These are phyloP conservation scores for Lutraria lutraria DNA, from an alignment of 2,888 invertebrate genomes.

Conservation along the genomic window DNA sequence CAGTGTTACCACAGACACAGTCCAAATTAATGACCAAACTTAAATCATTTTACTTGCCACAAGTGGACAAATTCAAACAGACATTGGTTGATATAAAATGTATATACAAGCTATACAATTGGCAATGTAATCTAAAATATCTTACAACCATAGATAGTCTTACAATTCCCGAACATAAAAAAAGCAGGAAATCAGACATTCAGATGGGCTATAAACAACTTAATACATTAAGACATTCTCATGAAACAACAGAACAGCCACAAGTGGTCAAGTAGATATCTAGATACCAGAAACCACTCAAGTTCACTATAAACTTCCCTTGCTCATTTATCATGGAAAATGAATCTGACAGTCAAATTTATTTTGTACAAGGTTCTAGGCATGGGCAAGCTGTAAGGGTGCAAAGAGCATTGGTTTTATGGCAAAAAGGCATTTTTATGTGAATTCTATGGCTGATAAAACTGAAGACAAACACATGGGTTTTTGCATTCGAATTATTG, in stretches of 20 bases:
- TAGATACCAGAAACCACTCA: slow-evolving; percentile 34
- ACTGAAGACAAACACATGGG: slow-evolving; percentile 1
- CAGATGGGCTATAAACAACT: slow-evolving; percentile 33
- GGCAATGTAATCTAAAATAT: neutral
- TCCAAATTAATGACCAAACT: neutral
- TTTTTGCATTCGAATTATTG: neutral
- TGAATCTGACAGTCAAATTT: slow-evolving; percentile 38
- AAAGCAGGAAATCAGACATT: slow-evolving; percentile 22
- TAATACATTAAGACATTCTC: slow-evolving; percentile 37
- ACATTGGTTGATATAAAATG: neutral
- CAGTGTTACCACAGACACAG: slow-evolving; percentile 7
- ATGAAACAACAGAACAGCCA: slow-evolving; percentile 31
- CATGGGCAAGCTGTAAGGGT: slow-evolving; percentile 36
- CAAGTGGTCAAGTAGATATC: slow-evolving; percentile 47
- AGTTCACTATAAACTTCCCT: slow-evolving; percentile 38
- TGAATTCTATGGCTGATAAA: slow-evolving; percentile 34
- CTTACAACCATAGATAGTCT: neutral
- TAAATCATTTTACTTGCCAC: slow-evolving; percentile 10
- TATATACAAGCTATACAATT: neutral
- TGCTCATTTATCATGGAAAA: slow-evolving; percentile 34
- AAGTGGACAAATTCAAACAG: neutral
- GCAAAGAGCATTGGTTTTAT: slow-evolving; percentile 51
- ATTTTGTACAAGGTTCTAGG: slow-evolving; percentile 22
- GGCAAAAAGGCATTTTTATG: slow-evolving; percentile 55
- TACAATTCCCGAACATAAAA: slow-evolving; percentile 6